phyloP scores from a whole-genome alignment of 2,888 invertebrate genomes.

The Athalia cordata region DNA sequence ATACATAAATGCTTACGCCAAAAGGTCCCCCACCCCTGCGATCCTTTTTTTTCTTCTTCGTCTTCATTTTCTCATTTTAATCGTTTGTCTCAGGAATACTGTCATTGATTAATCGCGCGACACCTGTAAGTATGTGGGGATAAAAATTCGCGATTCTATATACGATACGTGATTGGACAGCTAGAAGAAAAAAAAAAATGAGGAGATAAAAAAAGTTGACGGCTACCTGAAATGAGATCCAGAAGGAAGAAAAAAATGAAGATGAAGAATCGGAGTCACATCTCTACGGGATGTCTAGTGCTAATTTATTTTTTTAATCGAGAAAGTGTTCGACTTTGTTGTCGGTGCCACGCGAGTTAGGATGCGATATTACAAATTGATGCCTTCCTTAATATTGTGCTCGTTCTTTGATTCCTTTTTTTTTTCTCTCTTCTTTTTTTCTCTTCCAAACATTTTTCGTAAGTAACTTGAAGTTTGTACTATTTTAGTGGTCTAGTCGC shows the following conservation, averaged over 20 bases:
- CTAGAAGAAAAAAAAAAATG: neutral
- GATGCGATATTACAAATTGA: conserved; percentile 34
- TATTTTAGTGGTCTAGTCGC: neutral
- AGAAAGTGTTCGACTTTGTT: conserved; percentile 39
- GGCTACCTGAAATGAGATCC: too few species aligned
- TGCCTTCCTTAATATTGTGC: conserved; percentile 6
- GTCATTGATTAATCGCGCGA: too few species aligned
- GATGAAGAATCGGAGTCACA: conserved; percentile 27
- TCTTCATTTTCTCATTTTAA: too few species aligned
- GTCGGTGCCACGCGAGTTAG: conserved; percentile 31
- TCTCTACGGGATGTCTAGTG: conserved; percentile 26
- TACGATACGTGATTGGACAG: too few species aligned
- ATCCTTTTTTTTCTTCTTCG: too few species aligned
- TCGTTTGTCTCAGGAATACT: too few species aligned
- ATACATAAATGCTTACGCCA: too few species aligned
- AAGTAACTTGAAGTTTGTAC: neutral
- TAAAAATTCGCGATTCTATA: too few species aligned
- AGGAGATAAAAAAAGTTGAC: neutral
- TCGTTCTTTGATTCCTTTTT: neutral
- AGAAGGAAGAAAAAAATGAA: neutral
- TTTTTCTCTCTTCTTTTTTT: neutral
- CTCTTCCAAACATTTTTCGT: neutral
- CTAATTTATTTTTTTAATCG: conserved; percentile 37
- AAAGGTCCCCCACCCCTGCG: too few species aligned
- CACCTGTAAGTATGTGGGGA: too few species aligned